A percentile compares a stretch with the other conserved stretches of the same genome.
These are phyloP conservation scores for Aporophyla nigra DNA, from an alignment of 2,888 invertebrate genomes.

Conservation along the genomic window DNA sequence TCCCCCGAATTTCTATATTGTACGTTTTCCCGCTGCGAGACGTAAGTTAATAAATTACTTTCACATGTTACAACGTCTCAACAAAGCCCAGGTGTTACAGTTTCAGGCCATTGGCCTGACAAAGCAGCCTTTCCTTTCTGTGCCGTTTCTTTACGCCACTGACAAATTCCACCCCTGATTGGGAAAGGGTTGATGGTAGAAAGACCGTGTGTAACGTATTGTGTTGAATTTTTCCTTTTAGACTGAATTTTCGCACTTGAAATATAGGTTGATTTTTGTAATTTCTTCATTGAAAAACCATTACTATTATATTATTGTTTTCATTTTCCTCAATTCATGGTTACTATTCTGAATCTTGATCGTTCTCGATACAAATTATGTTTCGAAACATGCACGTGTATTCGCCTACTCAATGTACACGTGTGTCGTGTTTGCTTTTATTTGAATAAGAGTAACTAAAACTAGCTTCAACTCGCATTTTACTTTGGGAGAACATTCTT, in stretches of 20 bases:
- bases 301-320: not conserved
- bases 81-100: slow-evolving; percentile 81
- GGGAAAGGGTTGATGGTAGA: slow-evolving; percentile 67
- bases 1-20: slow-evolving; percentile 66
- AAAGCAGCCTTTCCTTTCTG: slow-evolving; percentile 69
- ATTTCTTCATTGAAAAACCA: not conserved
- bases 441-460: not conserved
- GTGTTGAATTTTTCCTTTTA: slow-evolving; percentile 66
- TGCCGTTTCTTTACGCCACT: slow-evolving; percentile 55
- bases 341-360: not conserved
- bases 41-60: slow-evolving; percentile 79
- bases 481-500: not conserved
- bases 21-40: slow-evolving; percentile 63
- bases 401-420: slow-evolving; percentile 15
- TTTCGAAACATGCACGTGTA: slow-evolving; percentile 31
- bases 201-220: slow-evolving; percentile 54
- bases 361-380: slow-evolving; percentile 1
- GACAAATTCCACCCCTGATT: slow-evolving; percentile 69
- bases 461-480: not conserved
- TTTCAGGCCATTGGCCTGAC: slow-evolving; percentile 78
- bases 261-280: not conserved
- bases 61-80: slow-evolving; percentile 73
- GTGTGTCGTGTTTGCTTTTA: slow-evolving; percentile 15
- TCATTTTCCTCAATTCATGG: slow-evolving; percentile 3
- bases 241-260: not conserved